Base-by-base conservation (phyloP, 2,113 vertebrate genomes). In the Spea multiplicata region DNA sequence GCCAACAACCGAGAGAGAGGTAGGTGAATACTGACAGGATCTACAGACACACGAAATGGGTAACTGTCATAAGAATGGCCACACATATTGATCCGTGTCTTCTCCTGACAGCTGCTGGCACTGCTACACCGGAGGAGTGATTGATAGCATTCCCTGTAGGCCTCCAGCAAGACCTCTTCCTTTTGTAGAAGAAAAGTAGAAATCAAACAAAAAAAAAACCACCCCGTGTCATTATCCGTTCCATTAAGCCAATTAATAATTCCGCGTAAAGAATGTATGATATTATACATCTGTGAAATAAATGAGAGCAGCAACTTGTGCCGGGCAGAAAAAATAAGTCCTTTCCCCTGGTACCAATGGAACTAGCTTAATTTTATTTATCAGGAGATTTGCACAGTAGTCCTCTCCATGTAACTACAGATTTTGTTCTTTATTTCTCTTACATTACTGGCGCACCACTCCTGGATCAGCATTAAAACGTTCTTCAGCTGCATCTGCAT, bases 381-480 rank as follows among this genome's bases (percentile, higher is more conserved):
- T 30, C 30, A 30, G 30, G 30, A 30, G 30, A 30, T 30, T 30
- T 30, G 30, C 30, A 30, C 30, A 30, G 30, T 2, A 30, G 30
- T 30, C 30, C 30, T 30, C 30, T 30, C 30, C 30, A 30, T 30
- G 30, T 30, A 30, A 30, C 30, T 30, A 30, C 30, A 30, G 30
- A 30, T 30, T 30, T 30, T 30, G 1, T 30, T 30, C 30, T 30
- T 30, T 30, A 30, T 30, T 30, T 30, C n/a, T 87, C 96, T 94
- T 89, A 99, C 97, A 48, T 99, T 94, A 86, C 93, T 96, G 7
- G 94, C 92, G 75, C 96, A 99, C 97, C 97, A 99, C 80, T 99
- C 97, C 87, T 98, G 96, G 82, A 99, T 95, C 94, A 99, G 97
- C 45, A 94, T 86, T 53, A 99, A 92, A 85, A 98, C 96, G 82